A percentile compares a stretch with the other conserved stretches of the same genome.
Conservation (phyloP, 2,888 invertebrate genomes). For the Macrosiphum euphorbiae region DNA sequence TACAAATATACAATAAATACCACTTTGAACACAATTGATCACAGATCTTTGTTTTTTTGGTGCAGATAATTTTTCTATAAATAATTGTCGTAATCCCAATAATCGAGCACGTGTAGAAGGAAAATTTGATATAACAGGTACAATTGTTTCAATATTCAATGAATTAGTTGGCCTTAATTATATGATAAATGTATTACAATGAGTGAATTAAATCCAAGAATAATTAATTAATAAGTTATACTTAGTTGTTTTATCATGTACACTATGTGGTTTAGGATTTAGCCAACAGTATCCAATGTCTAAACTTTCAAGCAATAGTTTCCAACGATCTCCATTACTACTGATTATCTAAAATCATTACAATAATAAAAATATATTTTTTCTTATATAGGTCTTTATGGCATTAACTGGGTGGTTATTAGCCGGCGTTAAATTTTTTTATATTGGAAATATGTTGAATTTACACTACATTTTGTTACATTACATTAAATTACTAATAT, state of each 20-base stretch:
- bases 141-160: slow-evolving; percentile 54
- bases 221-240: slow-evolving; percentile 1
- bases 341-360: slow-evolving; percentile 40
- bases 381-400: too few species aligned
- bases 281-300: slow-evolving; percentile 61
- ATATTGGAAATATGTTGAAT: too few species aligned
- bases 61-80: slow-evolving; percentile 61
- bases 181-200: not conserved
- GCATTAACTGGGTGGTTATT: too few species aligned
- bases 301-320: slow-evolving; percentile 58
- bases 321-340: slow-evolving; percentile 60
- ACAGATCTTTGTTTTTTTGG: slow-evolving; percentile 62
- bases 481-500: too few species aligned
- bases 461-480: too few species aligned
- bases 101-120: slow-evolving; percentile 58
- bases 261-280: slow-evolving; percentile 56
- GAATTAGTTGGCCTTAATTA: slow-evolving; percentile 43
- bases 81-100: slow-evolving; percentile 53
- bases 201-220: not conserved
- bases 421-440: too few species aligned
- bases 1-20: slow-evolving; percentile 23
- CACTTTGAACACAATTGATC: slow-evolving; percentile 59
- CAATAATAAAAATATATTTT: not conserved
- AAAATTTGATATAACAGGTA: slow-evolving; percentile 63
- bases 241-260: slow-evolving; percentile 48